Evolutionary conservation across 1,140 invertebrate genomes (phyloP).

Genomic region (Penaeus chinensis): DNA sequence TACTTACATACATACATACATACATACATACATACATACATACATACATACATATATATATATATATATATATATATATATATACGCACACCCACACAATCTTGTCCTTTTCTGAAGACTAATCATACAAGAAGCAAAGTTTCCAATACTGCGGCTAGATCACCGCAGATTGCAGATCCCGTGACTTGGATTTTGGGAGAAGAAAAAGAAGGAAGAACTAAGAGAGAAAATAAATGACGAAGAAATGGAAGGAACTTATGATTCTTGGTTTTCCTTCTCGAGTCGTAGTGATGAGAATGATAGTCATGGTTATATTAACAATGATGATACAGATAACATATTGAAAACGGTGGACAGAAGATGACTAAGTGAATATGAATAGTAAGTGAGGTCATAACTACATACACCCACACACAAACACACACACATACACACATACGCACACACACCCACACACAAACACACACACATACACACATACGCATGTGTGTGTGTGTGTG

Average conservation of each 20-base stretch:
- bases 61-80: not conserved
- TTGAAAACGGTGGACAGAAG: too few species aligned
- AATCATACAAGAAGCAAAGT: too few species aligned
- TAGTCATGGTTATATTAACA: too few species aligned
- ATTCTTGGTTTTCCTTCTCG: not conserved
- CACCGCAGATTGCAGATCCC: too few species aligned
- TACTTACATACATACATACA: conserved; percentile 15
- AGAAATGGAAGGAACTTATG: not conserved
- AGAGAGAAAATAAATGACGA: not conserved
- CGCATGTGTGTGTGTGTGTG: not conserved
- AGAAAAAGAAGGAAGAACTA: not conserved
- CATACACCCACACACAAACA: not conserved
- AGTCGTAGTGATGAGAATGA: too few species aligned
- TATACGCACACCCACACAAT: too few species aligned
- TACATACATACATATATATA: conserved; percentile 7
- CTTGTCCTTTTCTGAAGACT: too few species aligned
- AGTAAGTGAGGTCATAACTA: not conserved
- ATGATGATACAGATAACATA: too few species aligned
- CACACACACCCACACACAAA: not conserved
- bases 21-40: conserved; percentile 18
- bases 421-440: not conserved
- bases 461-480: not conserved
- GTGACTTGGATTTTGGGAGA: not conserved
- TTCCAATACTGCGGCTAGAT: too few species aligned
- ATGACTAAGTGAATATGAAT: too few species aligned